These are phyloP conservation scores for Drosophila sulfurigaster DNA, from an alignment of 1,140 invertebrate species.

Conservation along the genomic window DNA sequence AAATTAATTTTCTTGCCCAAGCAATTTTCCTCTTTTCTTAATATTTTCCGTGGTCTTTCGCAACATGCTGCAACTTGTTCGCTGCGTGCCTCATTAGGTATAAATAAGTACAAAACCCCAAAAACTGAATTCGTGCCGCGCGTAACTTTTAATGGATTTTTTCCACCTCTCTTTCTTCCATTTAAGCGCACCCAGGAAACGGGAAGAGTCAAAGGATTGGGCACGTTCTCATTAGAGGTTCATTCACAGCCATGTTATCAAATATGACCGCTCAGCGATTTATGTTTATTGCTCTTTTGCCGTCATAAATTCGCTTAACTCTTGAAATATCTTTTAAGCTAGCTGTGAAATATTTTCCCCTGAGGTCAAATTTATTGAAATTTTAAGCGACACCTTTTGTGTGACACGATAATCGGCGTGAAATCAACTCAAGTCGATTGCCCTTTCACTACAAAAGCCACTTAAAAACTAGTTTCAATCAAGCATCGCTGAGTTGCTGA, in stretches of 20 bases:
- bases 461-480: conserved; percentile 33
- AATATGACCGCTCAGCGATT: conserved; percentile 12
- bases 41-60: conserved; percentile 10
- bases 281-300: background rate
- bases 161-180: background rate
- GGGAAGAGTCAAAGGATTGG: conserved; percentile 31
- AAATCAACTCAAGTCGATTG: conserved; percentile 21
- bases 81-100: conserved; percentile 52
- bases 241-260: conserved; percentile 11
- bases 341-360: background rate
- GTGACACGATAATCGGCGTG: background rate
- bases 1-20: conserved; percentile 45
- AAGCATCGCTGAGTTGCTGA: conserved; percentile 9
- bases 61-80: conserved; percentile 23
- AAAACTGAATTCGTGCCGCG: conserved; percentile 41
- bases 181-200: background rate
- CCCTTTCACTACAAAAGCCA: conserved; percentile 29
- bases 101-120: conserved; percentile 34
- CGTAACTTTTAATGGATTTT: conserved; percentile 54
- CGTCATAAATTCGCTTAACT: background rate
- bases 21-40: background rate
- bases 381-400: background rate
- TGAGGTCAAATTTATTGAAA: background rate
- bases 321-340: background rate
- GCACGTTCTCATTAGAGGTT: conserved; percentile 22